Percentiles rank a stretch among this genome's conserved stretches.
Conservation (phyloP, 2,797 vertebrate species). For the Chaunax sp. region DNA sequence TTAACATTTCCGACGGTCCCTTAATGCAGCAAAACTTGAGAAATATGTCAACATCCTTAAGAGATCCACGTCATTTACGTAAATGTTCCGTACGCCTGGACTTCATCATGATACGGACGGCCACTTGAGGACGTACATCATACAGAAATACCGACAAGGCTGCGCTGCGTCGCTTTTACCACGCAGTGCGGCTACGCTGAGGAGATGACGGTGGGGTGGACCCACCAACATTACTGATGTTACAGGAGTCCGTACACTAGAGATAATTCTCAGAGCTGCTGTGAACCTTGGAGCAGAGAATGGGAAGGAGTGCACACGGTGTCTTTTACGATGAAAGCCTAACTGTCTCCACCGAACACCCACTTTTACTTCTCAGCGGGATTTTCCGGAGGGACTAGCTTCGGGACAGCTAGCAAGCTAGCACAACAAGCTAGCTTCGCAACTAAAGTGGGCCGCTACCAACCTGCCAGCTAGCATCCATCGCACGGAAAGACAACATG, state of each 20-base stretch:
- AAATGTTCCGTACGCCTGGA: not conserved
- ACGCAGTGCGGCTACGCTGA: slow-evolving; percentile 66
- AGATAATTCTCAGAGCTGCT: slow-evolving; percentile 22
- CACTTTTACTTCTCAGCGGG: slow-evolving; percentile 47
- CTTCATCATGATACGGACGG: accelerated
- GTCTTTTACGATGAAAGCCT: slow-evolving; percentile 43
- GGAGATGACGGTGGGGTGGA: slow-evolving; percentile 57
- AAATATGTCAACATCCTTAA: slow-evolving; percentile 42
- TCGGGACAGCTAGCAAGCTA: slow-evolving; percentile 25
- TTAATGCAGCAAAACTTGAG: slow-evolving; percentile 2
- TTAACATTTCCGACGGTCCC: slow-evolving; percentile 5
- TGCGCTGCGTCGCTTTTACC: slow-evolving; percentile 35
- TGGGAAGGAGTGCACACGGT: slow-evolving; percentile 60
- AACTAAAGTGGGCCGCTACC: slow-evolving; percentile 48
- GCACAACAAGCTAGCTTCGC: slow-evolving; percentile 45
- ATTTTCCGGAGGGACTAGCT: slow-evolving; percentile 55
- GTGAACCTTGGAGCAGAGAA: slow-evolving; percentile 40
- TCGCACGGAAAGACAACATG: slow-evolving; percentile 65
- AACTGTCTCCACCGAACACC: slow-evolving; percentile 39
- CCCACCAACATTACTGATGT: slow-evolving; percentile 44
- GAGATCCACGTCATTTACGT: slow-evolving; percentile 24
- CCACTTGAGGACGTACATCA: not conserved
- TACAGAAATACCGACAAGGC: slow-evolving; percentile 33
- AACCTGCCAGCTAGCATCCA: slow-evolving; percentile 53
- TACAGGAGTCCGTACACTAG: slow-evolving; percentile 11